Conservation (phyloP, 2,888 invertebrate genomes). For the Chrysolina haemoptera region DNA sequence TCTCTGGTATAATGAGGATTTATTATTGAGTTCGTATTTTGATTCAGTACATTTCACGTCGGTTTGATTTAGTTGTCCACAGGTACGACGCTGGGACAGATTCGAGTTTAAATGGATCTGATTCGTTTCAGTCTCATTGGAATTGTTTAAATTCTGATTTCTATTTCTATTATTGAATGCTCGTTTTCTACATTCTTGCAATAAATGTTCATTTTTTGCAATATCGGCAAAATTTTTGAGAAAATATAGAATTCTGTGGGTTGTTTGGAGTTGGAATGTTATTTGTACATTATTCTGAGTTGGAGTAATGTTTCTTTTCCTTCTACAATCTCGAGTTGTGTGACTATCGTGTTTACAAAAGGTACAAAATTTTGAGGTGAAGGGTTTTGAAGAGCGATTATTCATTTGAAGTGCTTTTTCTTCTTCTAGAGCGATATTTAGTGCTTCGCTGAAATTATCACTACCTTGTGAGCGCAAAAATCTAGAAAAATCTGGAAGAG, state of each 20-base stretch:
- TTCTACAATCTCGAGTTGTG: neutral
- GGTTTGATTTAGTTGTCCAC: neutral
- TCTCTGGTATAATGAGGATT: too few species aligned
- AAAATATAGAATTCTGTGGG: neutral
- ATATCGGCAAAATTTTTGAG: conserved; percentile 5
- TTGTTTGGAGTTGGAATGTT: neutral
- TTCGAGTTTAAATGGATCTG: neutral
- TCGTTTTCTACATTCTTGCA: conserved; percentile 14
- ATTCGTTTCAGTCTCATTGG: neutral
- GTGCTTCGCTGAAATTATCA: neutral
- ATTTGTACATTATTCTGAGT: neutral
- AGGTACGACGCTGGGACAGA: neutral
- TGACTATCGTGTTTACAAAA: neutral
- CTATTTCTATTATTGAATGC: neutral
- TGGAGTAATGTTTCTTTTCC: neutral
- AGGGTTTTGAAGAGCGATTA: neutral
- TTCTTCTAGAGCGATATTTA: conserved; percentile 1
- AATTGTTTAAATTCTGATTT: neutral
- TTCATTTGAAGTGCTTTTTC: conserved; percentile 6
- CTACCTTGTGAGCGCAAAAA: neutral
- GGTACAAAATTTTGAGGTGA: neutral
- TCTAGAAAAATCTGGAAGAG: conserved; percentile 5
- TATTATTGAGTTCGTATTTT: neutral
- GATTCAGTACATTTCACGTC: neutral
- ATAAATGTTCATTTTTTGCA: conserved; percentile 17